phyloP scores from a whole-genome alignment of 2,888 invertebrate species.

The Steinernema carpocapsae region DNA sequence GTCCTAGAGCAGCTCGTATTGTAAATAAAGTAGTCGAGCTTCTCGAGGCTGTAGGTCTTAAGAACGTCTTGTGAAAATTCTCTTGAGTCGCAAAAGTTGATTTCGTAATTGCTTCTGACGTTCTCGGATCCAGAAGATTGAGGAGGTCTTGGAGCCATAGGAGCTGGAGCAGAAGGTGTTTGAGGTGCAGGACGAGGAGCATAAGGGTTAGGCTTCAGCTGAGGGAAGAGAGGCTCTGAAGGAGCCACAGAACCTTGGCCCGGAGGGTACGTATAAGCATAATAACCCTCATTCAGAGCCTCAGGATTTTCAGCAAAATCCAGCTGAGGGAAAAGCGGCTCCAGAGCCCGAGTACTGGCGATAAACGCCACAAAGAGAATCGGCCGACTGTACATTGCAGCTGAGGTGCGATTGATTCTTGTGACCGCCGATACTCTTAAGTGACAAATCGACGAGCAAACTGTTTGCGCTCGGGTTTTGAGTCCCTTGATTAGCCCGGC shows the following conservation, averaged over 20 bases:
- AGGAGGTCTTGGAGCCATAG: background rate
- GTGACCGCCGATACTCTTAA: slow-evolving; percentile 15
- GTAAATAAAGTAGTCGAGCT: slow-evolving; percentile 65
- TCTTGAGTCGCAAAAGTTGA: slow-evolving; percentile 59
- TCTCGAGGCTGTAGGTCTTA: slow-evolving; percentile 51
- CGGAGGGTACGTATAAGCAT: background rate
- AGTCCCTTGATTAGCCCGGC: slow-evolving; percentile 3
- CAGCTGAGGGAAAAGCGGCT: slow-evolving; percentile 1
- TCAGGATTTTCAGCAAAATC: background rate
- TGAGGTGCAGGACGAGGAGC: background rate
- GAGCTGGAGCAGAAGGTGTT: background rate
- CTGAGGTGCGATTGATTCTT: slow-evolving; percentile 13
- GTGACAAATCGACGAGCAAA: slow-evolving; percentile 7
- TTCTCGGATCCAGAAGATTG: background rate
- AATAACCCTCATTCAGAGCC: background rate
- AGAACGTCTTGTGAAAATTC: slow-evolving; percentile 53
- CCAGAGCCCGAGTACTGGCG: background rate
- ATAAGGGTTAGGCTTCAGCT: background rate
- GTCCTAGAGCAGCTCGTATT: slow-evolving; percentile 61
- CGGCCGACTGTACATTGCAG: slow-evolving; percentile 18
- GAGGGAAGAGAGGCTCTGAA: background rate
- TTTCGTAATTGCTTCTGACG: slow-evolving; percentile 47
- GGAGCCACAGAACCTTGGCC: background rate
- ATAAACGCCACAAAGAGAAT: slow-evolving; percentile 4
- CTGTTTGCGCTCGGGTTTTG: slow-evolving; percentile 18